phyloP scores from a whole-genome alignment of 1,140 invertebrate species.

The Aphelinus atriplicis region DNA sequence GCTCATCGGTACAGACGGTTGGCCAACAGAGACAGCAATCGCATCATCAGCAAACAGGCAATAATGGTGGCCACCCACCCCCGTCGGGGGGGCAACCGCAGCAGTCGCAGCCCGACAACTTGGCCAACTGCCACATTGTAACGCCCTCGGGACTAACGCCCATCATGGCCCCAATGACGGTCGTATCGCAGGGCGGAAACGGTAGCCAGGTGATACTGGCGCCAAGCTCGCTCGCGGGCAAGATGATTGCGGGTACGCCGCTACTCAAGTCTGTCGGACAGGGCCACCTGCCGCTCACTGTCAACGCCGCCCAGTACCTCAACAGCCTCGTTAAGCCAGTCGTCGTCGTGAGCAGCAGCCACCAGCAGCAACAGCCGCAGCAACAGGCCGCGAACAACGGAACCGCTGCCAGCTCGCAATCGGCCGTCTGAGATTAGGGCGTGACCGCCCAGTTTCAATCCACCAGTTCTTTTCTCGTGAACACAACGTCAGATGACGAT shows the following conservation, averaged over 20 bases:
- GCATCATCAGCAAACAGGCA: constrained; percentile 41
- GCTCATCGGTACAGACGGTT: constrained; percentile 54
- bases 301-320: constrained; percentile 66
- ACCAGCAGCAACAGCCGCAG: constrained; percentile 37
- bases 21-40: constrained; percentile 61
- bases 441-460: background rate
- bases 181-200: constrained; percentile 62
- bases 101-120: constrained; percentile 11
- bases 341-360: constrained; percentile 36
- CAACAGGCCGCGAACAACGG: background rate
- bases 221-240: constrained; percentile 61
- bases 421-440: constrained; percentile 57
- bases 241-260: constrained; percentile 61
- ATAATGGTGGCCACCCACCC: background rate
- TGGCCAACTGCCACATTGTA: constrained; percentile 21
- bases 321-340: constrained; percentile 65
- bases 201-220: constrained; percentile 62
- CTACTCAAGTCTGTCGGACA: constrained; percentile 63
- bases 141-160: constrained; percentile 60
- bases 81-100: background rate
- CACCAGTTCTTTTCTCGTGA: background rate
- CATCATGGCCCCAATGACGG: constrained; percentile 64
- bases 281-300: constrained; percentile 60
- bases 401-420: constrained; percentile 56
- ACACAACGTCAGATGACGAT: background rate